These are phyloP conservation scores for Paratrypauchen microcephalus DNA, from an alignment of 2,797 vertebrate genomes.

Conservation along the genomic window DNA sequence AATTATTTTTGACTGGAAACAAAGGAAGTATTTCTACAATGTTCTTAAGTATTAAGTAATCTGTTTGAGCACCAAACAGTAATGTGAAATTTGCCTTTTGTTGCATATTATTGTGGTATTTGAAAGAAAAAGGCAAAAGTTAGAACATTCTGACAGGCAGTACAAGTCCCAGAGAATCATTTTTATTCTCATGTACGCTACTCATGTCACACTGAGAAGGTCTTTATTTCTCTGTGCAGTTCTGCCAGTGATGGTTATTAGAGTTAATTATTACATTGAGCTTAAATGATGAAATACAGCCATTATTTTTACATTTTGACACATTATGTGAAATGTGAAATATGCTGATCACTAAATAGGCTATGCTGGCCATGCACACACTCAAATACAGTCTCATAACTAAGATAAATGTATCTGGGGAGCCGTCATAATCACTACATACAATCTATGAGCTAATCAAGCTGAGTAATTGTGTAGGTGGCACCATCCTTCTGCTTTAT, in stretches of 20 bases:
- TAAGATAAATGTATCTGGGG: conserved; percentile 14
- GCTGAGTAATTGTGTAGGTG: conserved; percentile 4
- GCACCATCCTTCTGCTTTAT: conserved; percentile 13
- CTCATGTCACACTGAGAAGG: not conserved
- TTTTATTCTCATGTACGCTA: not conserved
- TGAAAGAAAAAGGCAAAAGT: not conserved
- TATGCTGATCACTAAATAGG: conserved; percentile 36
- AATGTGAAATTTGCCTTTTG: not conserved
- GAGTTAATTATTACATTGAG: conserved; percentile 54
- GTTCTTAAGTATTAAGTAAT: not conserved
- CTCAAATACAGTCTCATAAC: not conserved
- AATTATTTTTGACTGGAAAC: conserved; percentile 23
- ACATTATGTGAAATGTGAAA: not conserved
- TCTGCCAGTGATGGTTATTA: conserved; percentile 5
- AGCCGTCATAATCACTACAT: conserved; percentile 23
- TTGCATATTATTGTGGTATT: not conserved
- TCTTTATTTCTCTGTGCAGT: not conserved
- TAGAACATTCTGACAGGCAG: not conserved
- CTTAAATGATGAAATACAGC: conserved; percentile 37
- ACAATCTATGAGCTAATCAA: conserved; percentile 39
- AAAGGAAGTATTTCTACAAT: conserved; percentile 15
- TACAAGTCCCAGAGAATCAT: not conserved
- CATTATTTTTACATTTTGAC: conserved; percentile 45
- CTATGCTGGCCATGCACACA: not conserved
- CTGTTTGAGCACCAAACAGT: not conserved